Base-by-base conservation (phyloP, 2,113 vertebrate species). In the Nesogale talazaci region DNA sequence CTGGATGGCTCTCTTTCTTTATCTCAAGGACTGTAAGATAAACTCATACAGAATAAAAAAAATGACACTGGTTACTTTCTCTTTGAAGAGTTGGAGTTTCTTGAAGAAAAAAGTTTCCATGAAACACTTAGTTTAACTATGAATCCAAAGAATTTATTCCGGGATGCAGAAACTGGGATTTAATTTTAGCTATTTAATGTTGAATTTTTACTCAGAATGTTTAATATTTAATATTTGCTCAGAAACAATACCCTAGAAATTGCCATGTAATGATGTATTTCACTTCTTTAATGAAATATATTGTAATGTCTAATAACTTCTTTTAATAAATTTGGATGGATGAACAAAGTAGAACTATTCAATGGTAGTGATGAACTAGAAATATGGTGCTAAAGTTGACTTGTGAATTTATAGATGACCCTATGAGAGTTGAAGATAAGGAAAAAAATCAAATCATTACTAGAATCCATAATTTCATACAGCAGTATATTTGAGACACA, bases 151-250 rank as follows among this genome's bases (percentile, higher is more conserved):
- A 4, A 2, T 42, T 27, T 78, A 59, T 34, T 91, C 29, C 83
- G 86, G 46, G 25, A 2, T 61, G 4, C 6, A 72, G 25, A 23
- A 90, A 34, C 6, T 1, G 15, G 46, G 10, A 63, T 34, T 89
- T 20, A 70, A 75, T 5, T 36, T 15, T 23, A 80, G 46, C 80
- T 80, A 80, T 82, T 88, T 95, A 93, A 59, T 36, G n/a, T n/a
- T n/a, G n/a, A n/a, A n/a, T n/a, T n/a, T n/a, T n/a, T n/a, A n/a
- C n/a, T n/a, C n/a, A n/a, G n/a, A n/a, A n/a, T n/a, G n/a, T n/a
- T n/a, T n/a, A n/a, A n/a, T n/a, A n/a, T n/a, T n/a, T n/a, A n/a
- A n/a, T n/a, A n/a, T 12, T 86, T 63, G 59, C 36, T 90, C 59
- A 90, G 63, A 75, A 40, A 72, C 1, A 31, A 12, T 56, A n/a